Evolutionary conservation across 2,113 vertebrate species (phyloP), one percentile per base, ranked within the genome.

Genomic region (Elephantulus edwardii): DNA sequence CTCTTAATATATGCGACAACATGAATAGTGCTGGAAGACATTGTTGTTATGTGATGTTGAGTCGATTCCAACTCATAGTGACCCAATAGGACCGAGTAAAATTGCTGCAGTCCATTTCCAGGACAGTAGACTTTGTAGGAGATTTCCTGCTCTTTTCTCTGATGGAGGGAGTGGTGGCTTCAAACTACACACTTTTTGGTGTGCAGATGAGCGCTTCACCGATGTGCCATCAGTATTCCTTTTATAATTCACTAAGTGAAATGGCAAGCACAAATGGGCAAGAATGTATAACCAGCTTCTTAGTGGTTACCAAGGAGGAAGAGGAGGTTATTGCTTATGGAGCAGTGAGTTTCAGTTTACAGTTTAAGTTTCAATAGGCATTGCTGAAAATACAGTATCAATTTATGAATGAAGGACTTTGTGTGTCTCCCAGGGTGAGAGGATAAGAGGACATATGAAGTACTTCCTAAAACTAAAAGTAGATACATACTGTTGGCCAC

Each of bases 381-480:
- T 28, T 74, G 42, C 77, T 17, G 20, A 62, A 64, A 68, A 62
- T 50, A 54, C 35, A 13, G 42, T 60, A 33, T 77, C 22, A 0
- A 4, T 56, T 86, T 60, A 17, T 91, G 79, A 79, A 87, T 83
- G 82, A 71, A 50, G 28, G 5, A n/a, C 17, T 94, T 94, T 86
- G 83, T 66, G 81, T 85, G 26, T 56, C 64, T 60, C 17, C 89
- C 74, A 80, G 77, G 93, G 35, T 74, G 86, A 90, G 13, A 86
- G 35, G 66, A 22, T 30, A 84, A 89, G 40, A 90, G 89, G 82
- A 44, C 3, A 28, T 93, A 62, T 33, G 35, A 83, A 71, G 50
- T 28, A 94, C 75, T 95, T 95, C 92, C 64, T 52, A 3, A 95
- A 91, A 94, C 46, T 35, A 26, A 50, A 10, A 48, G 52, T 6